These are phyloP conservation scores for Leptopilina boulardi DNA, from an alignment of 1,140 invertebrate genomes.

Conservation along the genomic window DNA sequence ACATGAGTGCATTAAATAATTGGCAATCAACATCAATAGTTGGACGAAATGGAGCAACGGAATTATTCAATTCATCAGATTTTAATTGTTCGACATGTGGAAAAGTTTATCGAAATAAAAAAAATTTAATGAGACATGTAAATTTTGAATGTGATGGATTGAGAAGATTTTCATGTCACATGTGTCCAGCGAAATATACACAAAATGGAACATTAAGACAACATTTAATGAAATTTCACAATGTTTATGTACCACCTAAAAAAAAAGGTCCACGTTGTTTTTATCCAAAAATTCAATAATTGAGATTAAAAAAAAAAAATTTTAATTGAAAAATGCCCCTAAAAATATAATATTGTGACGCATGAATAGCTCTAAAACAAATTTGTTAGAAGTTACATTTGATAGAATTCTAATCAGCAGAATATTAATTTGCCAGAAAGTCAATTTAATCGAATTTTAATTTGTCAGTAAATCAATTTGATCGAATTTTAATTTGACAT, in stretches of 20 bases:
- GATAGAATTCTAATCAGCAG: too few relatives aligned
- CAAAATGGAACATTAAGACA: constrained; percentile 59
- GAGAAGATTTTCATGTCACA: constrained; percentile 57
- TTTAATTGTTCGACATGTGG: constrained; percentile 47
- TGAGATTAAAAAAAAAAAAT: too few relatives aligned
- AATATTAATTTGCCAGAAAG: too few relatives aligned
- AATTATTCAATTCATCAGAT: background rate
- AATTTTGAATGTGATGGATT: constrained; percentile 61
- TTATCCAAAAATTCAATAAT: background rate
- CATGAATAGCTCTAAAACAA: too few relatives aligned
- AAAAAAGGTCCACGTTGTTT: constrained; percentile 43
- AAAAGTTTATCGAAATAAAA: constrained; percentile 44
- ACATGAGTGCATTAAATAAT: background rate
- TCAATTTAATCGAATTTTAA: too few relatives aligned
- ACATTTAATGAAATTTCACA: constrained; percentile 59
- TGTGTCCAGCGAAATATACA: constrained; percentile 60
- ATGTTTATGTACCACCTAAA: constrained; percentile 58
- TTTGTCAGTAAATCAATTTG: too few relatives aligned
- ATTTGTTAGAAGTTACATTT: too few relatives aligned
- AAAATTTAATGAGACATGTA: constrained; percentile 67
- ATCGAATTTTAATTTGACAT: too few relatives aligned
- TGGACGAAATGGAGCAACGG: background rate
- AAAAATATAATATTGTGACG: too few relatives aligned
- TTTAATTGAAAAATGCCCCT: too few relatives aligned
- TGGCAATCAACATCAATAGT: background rate